Conservation (phyloP, 2,113 vertebrate genomes). For the Hydrochoerus hydrochaeris region DNA sequence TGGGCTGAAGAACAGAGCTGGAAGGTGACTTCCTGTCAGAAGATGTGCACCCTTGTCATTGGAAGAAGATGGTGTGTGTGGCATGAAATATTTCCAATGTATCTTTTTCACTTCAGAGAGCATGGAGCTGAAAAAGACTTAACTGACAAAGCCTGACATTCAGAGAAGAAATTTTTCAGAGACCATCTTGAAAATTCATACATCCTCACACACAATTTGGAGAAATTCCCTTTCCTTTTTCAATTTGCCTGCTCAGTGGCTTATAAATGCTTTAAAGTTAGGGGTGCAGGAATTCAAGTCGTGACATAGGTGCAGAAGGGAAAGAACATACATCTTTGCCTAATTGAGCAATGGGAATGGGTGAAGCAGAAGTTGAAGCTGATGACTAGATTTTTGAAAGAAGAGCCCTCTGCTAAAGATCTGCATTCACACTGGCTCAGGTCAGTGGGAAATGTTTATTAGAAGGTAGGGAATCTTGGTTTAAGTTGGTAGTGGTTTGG, state of each 20-base stretch:
- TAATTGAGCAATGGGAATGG: background rate
- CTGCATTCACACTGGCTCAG: no score
- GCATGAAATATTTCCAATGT: background rate
- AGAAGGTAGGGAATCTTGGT: accelerated
- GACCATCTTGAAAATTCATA: constrained; percentile 31
- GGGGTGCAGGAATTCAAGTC: constrained; percentile 5
- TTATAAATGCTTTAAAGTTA: constrained; percentile 34
- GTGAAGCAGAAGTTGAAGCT: background rate
- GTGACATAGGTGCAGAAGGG: background rate
- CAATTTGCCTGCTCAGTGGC: constrained; percentile 36
- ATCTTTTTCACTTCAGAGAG: background rate
- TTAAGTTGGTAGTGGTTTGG: background rate
- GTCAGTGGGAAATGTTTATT: no score
- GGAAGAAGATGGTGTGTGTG: accelerated
- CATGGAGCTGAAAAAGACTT: background rate
- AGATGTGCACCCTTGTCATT: accelerated
- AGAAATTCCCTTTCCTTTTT: constrained; percentile 43
- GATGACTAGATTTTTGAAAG: background rate
- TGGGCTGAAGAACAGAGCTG: background rate
- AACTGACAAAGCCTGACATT: background rate
- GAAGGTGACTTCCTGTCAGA: background rate
- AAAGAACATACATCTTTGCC: background rate
- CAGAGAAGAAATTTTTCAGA: background rate
- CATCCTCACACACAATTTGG: background rate
- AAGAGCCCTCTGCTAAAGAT: background rate